These are phyloP conservation scores for Notospermus geniculatus DNA, from an alignment of 1,140 invertebrate species.

Conservation along the genomic window DNA sequence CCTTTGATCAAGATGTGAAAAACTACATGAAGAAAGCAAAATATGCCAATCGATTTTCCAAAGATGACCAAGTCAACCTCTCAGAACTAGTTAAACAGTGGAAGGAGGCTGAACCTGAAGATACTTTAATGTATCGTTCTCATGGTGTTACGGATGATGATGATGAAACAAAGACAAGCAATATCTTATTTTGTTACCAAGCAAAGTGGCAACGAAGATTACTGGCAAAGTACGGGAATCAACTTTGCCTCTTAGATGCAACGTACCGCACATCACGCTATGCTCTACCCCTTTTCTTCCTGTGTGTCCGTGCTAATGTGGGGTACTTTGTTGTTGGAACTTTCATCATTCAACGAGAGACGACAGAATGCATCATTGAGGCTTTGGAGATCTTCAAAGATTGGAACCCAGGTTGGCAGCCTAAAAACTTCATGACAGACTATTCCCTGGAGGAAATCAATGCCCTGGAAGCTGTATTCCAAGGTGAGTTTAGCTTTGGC, in stretches of 20 bases:
- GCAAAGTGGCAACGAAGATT: conserved; percentile 17
- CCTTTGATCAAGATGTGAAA: too few relatives aligned
- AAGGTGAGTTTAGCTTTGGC: conserved; percentile 5
- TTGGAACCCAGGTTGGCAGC: conserved; percentile 26
- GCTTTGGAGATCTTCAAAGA: conserved; percentile 21
- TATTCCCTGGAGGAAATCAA: conserved; percentile 12
- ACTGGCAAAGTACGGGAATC: conserved; percentile 20
- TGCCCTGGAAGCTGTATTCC: neutral
- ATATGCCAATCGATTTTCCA: too few relatives aligned
- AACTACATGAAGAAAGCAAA: too few relatives aligned
- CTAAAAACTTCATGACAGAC: conserved; percentile 13
- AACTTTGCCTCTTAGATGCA: conserved; percentile 26
- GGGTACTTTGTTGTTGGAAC: conserved; percentile 17
- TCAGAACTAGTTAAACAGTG: too few relatives aligned
- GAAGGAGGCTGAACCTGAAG: too few relatives aligned
- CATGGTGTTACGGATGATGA: too few relatives aligned
- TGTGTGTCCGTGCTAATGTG: conserved; percentile 27
- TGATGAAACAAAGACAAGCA: too few relatives aligned
- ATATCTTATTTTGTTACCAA: conserved; percentile 27
- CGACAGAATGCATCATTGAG: conserved; percentile 15
- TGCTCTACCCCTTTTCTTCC: conserved; percentile 28
- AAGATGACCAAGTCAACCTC: too few relatives aligned
- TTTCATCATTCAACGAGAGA: conserved; percentile 25
- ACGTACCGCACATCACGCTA: conserved; percentile 28
- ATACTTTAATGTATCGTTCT: too few relatives aligned